phyloP scores from a whole-genome alignment of 2,113 vertebrate species.

The Myotis lucifugus region DNA sequence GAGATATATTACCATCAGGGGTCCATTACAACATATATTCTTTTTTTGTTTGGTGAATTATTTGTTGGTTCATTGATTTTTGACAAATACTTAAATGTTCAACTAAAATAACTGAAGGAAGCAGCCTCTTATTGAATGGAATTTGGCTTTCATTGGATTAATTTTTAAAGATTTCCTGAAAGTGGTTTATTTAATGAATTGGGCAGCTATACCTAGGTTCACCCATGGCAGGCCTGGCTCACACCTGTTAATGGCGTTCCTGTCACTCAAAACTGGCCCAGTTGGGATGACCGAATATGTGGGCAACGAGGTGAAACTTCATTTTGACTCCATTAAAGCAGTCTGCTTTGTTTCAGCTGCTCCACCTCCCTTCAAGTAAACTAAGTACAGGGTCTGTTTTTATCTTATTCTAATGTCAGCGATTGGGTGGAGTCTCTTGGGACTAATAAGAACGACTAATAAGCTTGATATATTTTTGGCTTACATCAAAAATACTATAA shows the following conservation, averaged over 20 bases:
- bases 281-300: neutral
- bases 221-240: neutral
- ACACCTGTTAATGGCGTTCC: too few species aligned
- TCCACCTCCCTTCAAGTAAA: too few species aligned
- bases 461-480: too few species aligned
- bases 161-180: neutral
- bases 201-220: neutral
- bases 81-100: neutral
- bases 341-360: neutral
- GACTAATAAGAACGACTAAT: too few species aligned
- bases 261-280: too few species aligned
- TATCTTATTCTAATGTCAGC: neutral
- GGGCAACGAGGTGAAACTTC: neutral
- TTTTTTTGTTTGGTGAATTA: neutral
- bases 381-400: neutral
- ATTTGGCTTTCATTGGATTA: neutral
- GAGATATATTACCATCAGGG: fast-evolving
- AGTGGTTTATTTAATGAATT: neutral
- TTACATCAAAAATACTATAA: too few species aligned
- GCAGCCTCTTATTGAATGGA: neutral
- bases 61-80: neutral
- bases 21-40: fast-evolving
- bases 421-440: neutral
- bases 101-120: neutral
- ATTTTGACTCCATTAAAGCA: neutral